Evolutionary conservation across 2,113 vertebrate species (phyloP).

Genomic region (Pampusana beccarii): DNA sequence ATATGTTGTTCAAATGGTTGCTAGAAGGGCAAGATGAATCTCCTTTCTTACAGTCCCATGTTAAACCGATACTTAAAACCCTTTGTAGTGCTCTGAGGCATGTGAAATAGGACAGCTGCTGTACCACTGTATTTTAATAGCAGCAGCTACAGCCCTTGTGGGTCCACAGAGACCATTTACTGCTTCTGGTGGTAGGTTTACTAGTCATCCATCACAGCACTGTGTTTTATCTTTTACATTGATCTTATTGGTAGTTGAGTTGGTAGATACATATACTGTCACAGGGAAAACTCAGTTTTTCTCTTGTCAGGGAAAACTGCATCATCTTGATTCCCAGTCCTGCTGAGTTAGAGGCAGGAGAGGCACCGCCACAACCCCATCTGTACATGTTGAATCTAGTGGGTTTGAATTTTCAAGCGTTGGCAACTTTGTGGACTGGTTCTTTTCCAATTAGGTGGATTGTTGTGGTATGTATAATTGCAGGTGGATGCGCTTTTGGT

Average conservation of each 20-base stretch:
- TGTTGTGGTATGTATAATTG: not conserved
- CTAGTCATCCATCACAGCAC: not conserved
- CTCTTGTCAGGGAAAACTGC: fast-evolving
- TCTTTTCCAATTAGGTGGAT: not conserved
- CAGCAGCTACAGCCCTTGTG: not conserved
- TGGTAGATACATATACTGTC: not conserved
- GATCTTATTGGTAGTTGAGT: not conserved
- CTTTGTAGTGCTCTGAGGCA: not conserved
- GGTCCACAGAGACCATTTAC: not conserved
- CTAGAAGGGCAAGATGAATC: not conserved
- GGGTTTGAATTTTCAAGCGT: not conserved
- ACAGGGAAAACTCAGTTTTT: not conserved
- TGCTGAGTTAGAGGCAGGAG: not conserved
- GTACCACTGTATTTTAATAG: not conserved
- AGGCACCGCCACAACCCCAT: not conserved
- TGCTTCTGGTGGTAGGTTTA: not conserved
- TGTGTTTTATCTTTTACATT: not conserved
- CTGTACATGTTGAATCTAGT: not conserved
- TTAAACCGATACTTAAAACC: not conserved
- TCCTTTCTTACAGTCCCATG: not conserved
- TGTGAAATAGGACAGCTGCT: not conserved
- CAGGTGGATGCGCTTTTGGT: not conserved
- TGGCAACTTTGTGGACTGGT: not conserved
- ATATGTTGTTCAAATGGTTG: not conserved
- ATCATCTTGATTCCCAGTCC: not conserved